Percentiles rank a stretch among this genome's conserved stretches.
phyloP scores from a whole-genome alignment of 2,113 vertebrate species.

The Pipra filicauda region DNA sequence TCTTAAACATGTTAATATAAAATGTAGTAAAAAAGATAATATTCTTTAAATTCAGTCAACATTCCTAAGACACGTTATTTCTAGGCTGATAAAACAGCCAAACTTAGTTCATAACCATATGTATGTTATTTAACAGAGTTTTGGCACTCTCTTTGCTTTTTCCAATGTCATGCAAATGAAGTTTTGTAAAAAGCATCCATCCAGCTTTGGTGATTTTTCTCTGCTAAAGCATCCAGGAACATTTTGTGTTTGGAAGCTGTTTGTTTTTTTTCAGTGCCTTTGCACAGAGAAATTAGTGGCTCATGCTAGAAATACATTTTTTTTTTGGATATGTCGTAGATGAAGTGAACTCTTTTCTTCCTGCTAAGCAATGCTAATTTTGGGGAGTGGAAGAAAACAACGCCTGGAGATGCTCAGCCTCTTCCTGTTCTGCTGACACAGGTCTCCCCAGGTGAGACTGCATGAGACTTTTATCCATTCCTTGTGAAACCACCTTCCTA shows the following conservation, averaged over 20 bases:
- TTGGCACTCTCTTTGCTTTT: not conserved
- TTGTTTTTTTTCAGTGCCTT: not conserved
- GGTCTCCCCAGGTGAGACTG: not conserved
- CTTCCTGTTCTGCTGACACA: not conserved
- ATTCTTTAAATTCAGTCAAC: not conserved
- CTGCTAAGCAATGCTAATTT: rapidly evolving
- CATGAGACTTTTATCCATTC: not conserved
- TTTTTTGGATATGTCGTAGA: not conserved
- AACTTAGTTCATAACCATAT: not conserved
- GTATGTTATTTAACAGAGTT: not conserved
- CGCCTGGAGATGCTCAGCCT: not conserved
- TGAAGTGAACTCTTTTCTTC: not conserved
- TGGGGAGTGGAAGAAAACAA: not conserved
- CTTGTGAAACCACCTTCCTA: not conserved
- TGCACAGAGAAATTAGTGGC: not conserved
- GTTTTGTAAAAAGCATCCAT: not conserved
- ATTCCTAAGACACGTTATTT: too few species aligned
- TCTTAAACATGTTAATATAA: not conserved
- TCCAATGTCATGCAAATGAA: not conserved
- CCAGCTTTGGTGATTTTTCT: not conserved
- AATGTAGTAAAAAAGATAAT: not conserved
- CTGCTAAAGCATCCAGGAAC: not conserved
- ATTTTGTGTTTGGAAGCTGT: not conserved
- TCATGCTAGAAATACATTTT: not conserved
- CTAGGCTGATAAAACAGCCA: not conserved